Evolutionary conservation across 2,113 vertebrate genomes (phyloP), one percentile per base, ranked within the genome.

Genomic region (Baryphthengus martii): DNA sequence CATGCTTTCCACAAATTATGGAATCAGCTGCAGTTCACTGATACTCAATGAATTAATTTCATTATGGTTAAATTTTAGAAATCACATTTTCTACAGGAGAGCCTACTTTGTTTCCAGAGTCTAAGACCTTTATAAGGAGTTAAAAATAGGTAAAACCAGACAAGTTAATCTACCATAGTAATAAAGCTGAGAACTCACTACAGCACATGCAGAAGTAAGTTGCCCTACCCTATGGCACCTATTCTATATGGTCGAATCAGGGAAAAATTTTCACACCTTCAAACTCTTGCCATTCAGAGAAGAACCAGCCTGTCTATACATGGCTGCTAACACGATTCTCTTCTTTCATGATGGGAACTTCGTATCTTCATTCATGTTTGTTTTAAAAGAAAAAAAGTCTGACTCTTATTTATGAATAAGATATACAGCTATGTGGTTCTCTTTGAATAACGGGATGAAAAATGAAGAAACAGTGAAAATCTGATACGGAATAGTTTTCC

Each of bases 1-100:
- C 16, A 45, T 0, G 0, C 13, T 88, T 67, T 49, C 6, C 35
- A 87, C 13, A 21, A 42, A 4, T 65, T 73, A 59, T 24, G 20
- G 31, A 79, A 91, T 29, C 21, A 53, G 6, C 39, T 65, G 50
- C 39, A 63, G 16, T 67, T 75, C 55, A 72, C 18, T 83, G 26
- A 18, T 24, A 24, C 84, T 80, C 63, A 63, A 72, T 18, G 17
- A 11, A 49, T 39, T 71, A 19, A 1, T 76, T 67, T 72, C 7
- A 6, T 8, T 7, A 14, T 7, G 14, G 17, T 71, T 79, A 49
- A 28, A 33, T 59, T 37, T 79, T 81, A 76, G 80, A 72, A 76
- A 45, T 63, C 13, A 6, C 67, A 29, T 13, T 9, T 74, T 63
- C 31, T 68, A n/a, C 8, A 65, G 33, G 14, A 56, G 1, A 70